Evolutionary conservation across 2,113 vertebrate species (phyloP).

Genomic region (Ramphastos sulfuratus): DNA sequence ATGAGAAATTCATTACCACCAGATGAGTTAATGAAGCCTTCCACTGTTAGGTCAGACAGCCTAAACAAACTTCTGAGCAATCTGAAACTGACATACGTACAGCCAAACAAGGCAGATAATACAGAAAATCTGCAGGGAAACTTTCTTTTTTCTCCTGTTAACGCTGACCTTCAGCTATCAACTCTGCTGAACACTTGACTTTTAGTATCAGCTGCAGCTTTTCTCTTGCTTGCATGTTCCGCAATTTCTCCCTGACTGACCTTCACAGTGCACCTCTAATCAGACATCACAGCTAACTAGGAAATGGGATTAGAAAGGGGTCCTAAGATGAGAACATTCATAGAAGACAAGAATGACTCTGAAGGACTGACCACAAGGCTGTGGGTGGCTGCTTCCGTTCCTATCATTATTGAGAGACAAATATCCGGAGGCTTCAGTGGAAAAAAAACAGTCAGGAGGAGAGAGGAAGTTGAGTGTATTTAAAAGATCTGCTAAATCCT

Average conservation of each 20-base stretch:
- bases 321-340: background rate
- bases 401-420: constrained; percentile 66
- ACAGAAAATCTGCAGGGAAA: background rate
- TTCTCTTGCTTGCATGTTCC: background rate
- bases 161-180: background rate
- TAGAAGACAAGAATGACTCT: constrained; percentile 47
- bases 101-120: background rate
- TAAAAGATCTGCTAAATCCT: background rate
- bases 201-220: background rate
- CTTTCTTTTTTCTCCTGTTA: background rate
- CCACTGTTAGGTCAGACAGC: background rate
- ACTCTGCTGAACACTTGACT: background rate
- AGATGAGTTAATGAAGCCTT: background rate
- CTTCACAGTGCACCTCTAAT: background rate
- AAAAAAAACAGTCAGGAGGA: constrained; percentile 27
- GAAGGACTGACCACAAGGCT: constrained; percentile 58
- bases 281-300: background rate
- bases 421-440: constrained; percentile 53
- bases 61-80: background rate
- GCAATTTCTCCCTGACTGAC: background rate
- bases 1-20: background rate
- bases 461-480: constrained; percentile 18
- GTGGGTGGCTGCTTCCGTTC: constrained; percentile 72
- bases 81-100: background rate
- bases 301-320: background rate